Evolutionary conservation across 2,888 invertebrate species (phyloP), one percentile per base, ranked within the genome.

Genomic region (Drosophila conformis): DNA sequence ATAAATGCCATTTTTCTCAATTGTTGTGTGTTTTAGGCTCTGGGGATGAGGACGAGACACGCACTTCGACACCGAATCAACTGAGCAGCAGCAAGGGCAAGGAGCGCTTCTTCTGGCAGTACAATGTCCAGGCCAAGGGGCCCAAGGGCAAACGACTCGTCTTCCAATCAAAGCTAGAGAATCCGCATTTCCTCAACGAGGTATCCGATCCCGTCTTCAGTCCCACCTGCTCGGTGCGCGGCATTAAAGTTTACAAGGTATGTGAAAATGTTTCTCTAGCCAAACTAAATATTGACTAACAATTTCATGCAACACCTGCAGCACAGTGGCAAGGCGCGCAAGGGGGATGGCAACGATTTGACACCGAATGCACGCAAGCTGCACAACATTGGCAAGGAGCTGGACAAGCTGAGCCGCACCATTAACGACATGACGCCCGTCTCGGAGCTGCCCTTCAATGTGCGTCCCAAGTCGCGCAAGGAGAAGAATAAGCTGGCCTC

Each of bases 401-500:
- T 99, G 91, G 97, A 98, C 91, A 97, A 98, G 92, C 94, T 99
- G 79, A 97, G 97, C 75, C 95, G 96, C 91, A 96, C 97, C 64
- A 99, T 99, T 80, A 98, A 98, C 91, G 98, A 98, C 87, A 98
- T 99, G 97, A 97, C 98, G 62, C 98, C 99, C 7, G 98, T 98
- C 11, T 97, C 97, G 86, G 98, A 98, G 92, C 94, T 99, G 84
- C 98, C 98, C 49, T 97, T 97, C 92, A 97, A 97, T 90, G 96
- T 97, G 36, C 94, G 98, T 80, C 97, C 98, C 15, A 98, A 97
- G 92, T 97, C 98, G n/a, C 95, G 99, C 64, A 99, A 99, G 93
- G 99, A 99, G 93, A 99, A 99, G 93, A 99, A 99, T 93, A 99
- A 99, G 94, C 94, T 99, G 64, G 99, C 99, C 13, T 99, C 99